Percentiles rank a stretch among this genome's conserved stretches.
Evolutionary conservation across 2,888 invertebrate genomes (phyloP).

Genomic region (Tuta absoluta): DNA sequence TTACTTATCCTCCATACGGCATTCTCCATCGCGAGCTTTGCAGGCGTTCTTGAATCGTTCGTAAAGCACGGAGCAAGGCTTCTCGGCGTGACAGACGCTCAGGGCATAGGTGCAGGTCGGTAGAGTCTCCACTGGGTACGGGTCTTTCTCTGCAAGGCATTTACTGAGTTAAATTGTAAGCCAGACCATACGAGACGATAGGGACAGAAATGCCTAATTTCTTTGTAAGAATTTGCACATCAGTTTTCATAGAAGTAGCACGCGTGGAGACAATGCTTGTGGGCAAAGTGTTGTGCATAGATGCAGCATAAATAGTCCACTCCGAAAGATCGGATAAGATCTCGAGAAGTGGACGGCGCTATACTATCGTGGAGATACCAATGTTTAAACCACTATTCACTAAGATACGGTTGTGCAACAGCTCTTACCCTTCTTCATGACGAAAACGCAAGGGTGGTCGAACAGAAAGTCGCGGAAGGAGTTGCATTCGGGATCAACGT

Average conservation of each 20-base stretch:
- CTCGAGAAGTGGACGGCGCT: too few relatives aligned
- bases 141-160: slow-evolving; percentile 89
- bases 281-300: too few relatives aligned
- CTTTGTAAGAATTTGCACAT: too few relatives aligned
- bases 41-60: slow-evolving; percentile 94
- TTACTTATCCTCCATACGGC: slow-evolving; percentile 94
- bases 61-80: slow-evolving; percentile 89
- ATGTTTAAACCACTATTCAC: too few relatives aligned
- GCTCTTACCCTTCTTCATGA: slow-evolving; percentile 90
- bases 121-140: slow-evolving; percentile 92
- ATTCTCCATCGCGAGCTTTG: slow-evolving; percentile 92
- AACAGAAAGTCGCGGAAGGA: slow-evolving; percentile 95
- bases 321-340: too few relatives aligned
- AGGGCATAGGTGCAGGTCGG: slow-evolving; percentile 95
- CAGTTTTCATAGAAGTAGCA: too few relatives aligned
- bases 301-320: too few relatives aligned
- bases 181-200: background rate
- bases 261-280: too few relatives aligned
- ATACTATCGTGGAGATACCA: too few relatives aligned
- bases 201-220: too few relatives aligned
- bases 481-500: slow-evolving; percentile 95
- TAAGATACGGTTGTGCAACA: too few relatives aligned
- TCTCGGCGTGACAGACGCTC: slow-evolving; percentile 90
- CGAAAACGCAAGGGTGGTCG: slow-evolving; percentile 96
- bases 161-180: background rate